Evolutionary conservation across 1,140 invertebrate genomes (phyloP).

Genomic region (Chionoecetes opilio): DNA sequence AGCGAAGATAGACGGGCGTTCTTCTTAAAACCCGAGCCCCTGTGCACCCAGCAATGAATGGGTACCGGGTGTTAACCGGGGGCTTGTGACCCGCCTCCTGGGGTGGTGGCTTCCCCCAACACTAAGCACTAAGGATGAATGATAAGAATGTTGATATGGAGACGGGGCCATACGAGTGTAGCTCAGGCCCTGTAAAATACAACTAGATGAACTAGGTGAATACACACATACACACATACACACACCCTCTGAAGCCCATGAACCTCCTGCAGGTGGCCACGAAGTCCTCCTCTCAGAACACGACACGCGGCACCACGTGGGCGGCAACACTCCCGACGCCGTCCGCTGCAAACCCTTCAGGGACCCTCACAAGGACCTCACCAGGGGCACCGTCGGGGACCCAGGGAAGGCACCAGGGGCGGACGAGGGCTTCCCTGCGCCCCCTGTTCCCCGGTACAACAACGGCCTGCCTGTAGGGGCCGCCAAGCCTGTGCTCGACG

Average conservation of each 20-base stretch:
- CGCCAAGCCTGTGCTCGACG: neutral
- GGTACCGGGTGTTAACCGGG: too few species aligned
- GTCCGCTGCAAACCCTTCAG: slow-evolving; percentile 1
- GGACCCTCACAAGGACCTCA: slow-evolving; percentile 25
- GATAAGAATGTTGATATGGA: too few species aligned
- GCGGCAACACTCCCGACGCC: neutral
- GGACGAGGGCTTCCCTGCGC: slow-evolving; percentile 44
- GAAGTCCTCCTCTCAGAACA: slow-evolving; percentile 37
- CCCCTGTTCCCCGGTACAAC: neutral
- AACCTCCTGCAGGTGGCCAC: slow-evolving; percentile 48
- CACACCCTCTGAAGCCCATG: neutral
- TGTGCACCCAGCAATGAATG: too few species aligned
- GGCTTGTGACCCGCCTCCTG: too few species aligned
- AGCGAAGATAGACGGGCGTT: too few species aligned
- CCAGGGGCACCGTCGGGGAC: neutral
- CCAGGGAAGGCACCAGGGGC: neutral
- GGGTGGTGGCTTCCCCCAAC: too few species aligned
- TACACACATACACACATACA: too few species aligned
- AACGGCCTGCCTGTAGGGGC: slow-evolving; percentile 23
- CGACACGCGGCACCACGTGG: slow-evolving; percentile 40
- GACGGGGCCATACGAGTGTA: too few species aligned
- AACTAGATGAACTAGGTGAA: too few species aligned
- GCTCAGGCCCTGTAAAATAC: too few species aligned
- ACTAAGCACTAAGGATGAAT: too few species aligned
- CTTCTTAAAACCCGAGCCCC: too few species aligned